Evolutionary conservation across 2,797 vertebrate species (phyloP).

Genomic region (Sparus aurata): DNA sequence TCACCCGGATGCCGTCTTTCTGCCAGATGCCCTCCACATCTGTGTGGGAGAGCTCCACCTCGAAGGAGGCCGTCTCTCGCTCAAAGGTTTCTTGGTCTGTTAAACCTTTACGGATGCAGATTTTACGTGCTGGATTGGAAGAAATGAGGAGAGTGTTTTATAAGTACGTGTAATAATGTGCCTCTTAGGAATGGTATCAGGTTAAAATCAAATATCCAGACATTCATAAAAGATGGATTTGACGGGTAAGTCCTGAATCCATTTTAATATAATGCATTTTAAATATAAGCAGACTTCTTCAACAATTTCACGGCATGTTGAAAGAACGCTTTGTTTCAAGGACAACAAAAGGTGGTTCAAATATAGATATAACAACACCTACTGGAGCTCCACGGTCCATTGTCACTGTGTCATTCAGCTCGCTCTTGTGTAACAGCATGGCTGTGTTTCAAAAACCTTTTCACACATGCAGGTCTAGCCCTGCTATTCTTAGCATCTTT

Average conservation of each 20-base stretch:
- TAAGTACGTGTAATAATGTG: background rate
- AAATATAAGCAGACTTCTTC: background rate
- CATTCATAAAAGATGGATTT: background rate
- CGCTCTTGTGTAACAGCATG: conserved; percentile 44
- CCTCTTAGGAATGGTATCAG: background rate
- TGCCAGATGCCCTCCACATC: conserved; percentile 92
- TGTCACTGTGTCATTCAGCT: conserved; percentile 48
- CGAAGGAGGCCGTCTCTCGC: conserved; percentile 91
- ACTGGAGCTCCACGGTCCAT: conserved; percentile 28
- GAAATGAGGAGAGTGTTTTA: conserved; percentile 20
- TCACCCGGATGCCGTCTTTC: conserved; percentile 91
- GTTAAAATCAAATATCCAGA: background rate
- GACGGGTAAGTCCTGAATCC: background rate
- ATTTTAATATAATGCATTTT: too few relatives aligned
- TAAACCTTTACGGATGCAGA: conserved; percentile 86
- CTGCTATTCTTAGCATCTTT: conserved; percentile 65
- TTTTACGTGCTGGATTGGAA: conserved; percentile 87
- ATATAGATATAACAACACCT: conserved; percentile 54
- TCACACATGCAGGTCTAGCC: conserved; percentile 56
- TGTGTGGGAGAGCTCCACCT: conserved; percentile 92
- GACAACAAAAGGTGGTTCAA: conserved; percentile 43
- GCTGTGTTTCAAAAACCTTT: conserved; percentile 58
- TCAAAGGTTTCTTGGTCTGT: conserved; percentile 89
- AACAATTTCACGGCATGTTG: background rate
- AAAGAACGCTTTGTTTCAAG: conserved; percentile 38